Base-by-base conservation (phyloP, 2,113 vertebrate species). In the Galbula dea region DNA sequence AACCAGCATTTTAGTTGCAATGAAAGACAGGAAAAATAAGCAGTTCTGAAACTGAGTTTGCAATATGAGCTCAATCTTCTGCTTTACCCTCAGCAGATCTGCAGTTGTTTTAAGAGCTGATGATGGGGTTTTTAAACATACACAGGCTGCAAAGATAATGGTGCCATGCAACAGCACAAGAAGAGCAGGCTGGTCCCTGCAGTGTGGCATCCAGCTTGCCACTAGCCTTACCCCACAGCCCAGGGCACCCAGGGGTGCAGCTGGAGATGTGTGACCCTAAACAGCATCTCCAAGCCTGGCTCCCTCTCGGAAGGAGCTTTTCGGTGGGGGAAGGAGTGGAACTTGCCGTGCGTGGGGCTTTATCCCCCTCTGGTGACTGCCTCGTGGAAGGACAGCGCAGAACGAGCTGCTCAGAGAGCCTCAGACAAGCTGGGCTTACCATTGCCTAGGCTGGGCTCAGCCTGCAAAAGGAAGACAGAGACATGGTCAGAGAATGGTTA, bases 281-380 rank as follows among this genome's bases (percentile, higher is more conserved):
- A 78, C 12, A 13, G 2, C 57, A 18, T 27, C 48, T 43, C 12
- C 24, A 23, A 12, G 21, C 20, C 45, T 5, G 45, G 20, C 22
- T 3, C 0, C 3, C 7, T 34, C 10, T 26, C 1, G 61, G n/a
- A 30, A 10, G 83, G 21, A 30, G 61, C 0, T 16, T 48, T 59
- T 4, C 9, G 3, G 21, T 0, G 45, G 15, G 7, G 10, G 24
- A 49, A 27, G 51, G 34, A 57, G 37, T 1, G 24, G 1, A 0
- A 7, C 29, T 45, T 2, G 36, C 61, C 9, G 58, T 93, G 74
- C 48, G 27, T 48, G 86, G 69, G 92, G 83, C 94, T 96, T 27
- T 94, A 94, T 88, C 94, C 54, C 92, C 95, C 36, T 86, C 96
- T 96, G 90, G 90, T 95, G 94, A 43, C 77, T 3, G 52, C 15